Evolutionary conservation across 2,797 vertebrate species (phyloP).

Genomic region (Anomalospiza imberbis): DNA sequence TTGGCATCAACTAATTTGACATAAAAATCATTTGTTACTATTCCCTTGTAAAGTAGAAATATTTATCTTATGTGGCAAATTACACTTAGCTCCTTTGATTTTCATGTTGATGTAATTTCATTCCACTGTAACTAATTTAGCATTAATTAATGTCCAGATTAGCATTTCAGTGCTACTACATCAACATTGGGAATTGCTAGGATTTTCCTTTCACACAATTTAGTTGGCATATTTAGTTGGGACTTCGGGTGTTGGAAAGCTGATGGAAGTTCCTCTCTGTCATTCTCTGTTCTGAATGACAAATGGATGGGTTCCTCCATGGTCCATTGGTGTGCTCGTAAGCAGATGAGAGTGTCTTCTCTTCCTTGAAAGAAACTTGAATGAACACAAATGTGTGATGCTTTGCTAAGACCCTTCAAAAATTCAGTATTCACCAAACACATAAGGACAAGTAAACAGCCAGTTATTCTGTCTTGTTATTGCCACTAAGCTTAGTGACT

Average conservation of each 20-base stretch:
- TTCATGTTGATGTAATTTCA: constrained; percentile 49
- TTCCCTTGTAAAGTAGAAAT: constrained; percentile 38
- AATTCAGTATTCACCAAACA: background rate
- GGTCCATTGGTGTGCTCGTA: background rate
- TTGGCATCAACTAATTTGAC: constrained; percentile 53
- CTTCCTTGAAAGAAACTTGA: background rate
- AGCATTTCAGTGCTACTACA: constrained; percentile 50
- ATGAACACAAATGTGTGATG: background rate
- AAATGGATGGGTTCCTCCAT: background rate
- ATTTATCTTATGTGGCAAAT: constrained; percentile 55
- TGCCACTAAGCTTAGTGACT: background rate
- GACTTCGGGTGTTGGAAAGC: background rate
- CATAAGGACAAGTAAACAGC: background rate
- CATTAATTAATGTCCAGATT: constrained; percentile 53
- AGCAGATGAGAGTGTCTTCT: background rate
- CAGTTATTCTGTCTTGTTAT: background rate
- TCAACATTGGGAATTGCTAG: constrained; percentile 34
- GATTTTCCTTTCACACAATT: background rate
- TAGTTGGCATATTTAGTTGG: background rate
- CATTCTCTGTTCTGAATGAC: background rate
- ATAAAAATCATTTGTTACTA: constrained; percentile 36
- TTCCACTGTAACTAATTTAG: constrained; percentile 50
- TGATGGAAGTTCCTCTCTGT: background rate
- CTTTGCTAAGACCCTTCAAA: background rate
- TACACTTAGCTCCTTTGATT: constrained; percentile 28